Evolutionary conservation across 2,888 invertebrate species (phyloP), one percentile per base, ranked within the genome.

Genomic region (Lepidocyrtinus sp.): DNA sequence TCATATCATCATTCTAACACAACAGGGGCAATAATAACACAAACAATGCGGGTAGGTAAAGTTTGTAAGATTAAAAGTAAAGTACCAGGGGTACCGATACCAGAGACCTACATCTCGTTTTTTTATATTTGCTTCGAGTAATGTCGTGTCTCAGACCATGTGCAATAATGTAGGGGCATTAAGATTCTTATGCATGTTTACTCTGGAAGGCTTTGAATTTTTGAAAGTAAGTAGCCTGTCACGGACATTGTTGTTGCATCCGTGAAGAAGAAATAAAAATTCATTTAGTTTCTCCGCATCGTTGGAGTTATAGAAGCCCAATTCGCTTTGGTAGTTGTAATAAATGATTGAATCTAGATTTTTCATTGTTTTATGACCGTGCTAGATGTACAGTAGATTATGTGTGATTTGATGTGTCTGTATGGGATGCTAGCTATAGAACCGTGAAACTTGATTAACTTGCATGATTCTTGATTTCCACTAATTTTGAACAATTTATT

Each of bases 1-100:
- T 72, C 72, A 65, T 55, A 71, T 76, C 61, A 75, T 55, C 50
- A 67, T 73, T 63, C 50, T 50, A 50, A 76, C 71, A 70, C 70
- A 61, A 26, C 25, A 24, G 36, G 36, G 24, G 22, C 15, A 22
- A 62, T 9, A 63, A 2, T 1, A 27, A 17, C 64, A 25, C 26
- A 1, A n/a, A 17, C 9, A 64, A 25, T 64, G 25, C 19, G 2
- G 64, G 36, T 50, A 2, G 50, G 50, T 50, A 50, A 17, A 17
- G 15, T n/a, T n/a, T 36, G 36, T 12, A 36, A 36, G 5, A 36
- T 36, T 5, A 12, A 50, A 50, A 50, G 50, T 2, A 50, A 50
- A 12, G 50, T 50, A 50, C 15, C 15, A n/a, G n/a, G n/a, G n/a
- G n/a, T n/a, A n/a, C n/a, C n/a, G n/a, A 12, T 36, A 36, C 36